Base-by-base conservation (phyloP, 2,113 vertebrate genomes). In the Channa argus region DNA sequence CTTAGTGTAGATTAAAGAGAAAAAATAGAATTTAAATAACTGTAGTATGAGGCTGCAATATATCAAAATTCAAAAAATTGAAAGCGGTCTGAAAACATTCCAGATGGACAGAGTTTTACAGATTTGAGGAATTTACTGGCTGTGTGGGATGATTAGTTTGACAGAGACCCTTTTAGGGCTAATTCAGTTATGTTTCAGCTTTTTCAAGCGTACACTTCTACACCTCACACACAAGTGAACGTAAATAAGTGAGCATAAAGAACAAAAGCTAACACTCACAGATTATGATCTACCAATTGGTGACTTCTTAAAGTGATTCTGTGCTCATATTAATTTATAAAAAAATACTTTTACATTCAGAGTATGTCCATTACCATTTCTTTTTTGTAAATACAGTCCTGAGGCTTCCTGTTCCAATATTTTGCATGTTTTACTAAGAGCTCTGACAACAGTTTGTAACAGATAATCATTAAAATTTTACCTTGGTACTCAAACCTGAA, bases 401-500 rank as follows among this genome's bases (percentile, higher is more conserved):
- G 7, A 9, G 37, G 33, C 52, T 63, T 37, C 62, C 55, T 13
- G 33, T 59, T 37, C 59, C 54, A 64, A 60, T 3, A 6, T 41
- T 8, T 54, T 63, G 15, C 15, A 63, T 61, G 33, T 67, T 15
- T 63, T 10, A 41, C 11, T 13, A 3, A 14, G 14, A n/a, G 12
- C 41, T 36, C 10, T 5, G 34, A 46, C 46, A 5, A n/a, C 5
- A 38, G 13, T 47, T 50, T 43, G 6, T 41, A 14, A 51, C 8
- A 54, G 8, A 41, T 13, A 4, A 38, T 24, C 33, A 33, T 47
- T 59, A 53, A 24, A 73, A 37, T 69, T 92, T 96, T 81, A 98
- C 98, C 97, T 76, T 99, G 97, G 87, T 99, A 99, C 38, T 98
- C 97, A 64, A 99, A 94, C 89, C 96, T 94, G 92, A 99, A 99